A percentile compares a stretch with the other conserved stretches of the same genome.
These are phyloP conservation scores for Schizothorax lantsangensis DNA, from an alignment of 2,797 vertebrate species.

Conservation along the genomic window DNA sequence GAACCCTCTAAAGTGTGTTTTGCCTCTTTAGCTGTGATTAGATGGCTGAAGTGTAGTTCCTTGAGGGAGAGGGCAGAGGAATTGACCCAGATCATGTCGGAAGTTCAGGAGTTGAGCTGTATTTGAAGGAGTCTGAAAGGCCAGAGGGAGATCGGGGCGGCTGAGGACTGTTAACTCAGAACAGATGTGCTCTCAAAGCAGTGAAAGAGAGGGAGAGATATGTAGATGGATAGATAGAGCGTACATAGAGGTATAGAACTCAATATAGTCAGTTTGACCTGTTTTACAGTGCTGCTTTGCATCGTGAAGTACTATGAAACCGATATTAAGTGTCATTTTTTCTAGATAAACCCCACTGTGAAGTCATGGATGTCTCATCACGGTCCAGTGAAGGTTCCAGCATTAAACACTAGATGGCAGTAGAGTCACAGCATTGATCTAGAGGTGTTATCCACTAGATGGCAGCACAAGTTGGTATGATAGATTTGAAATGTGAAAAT, in stretches of 20 bases:
- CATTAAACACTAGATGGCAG: slow-evolving; percentile 50
- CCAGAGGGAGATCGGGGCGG: slow-evolving; percentile 38
- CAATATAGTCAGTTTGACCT: not conserved
- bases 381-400: not conserved
- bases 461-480: slow-evolving; percentile 32
- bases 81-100: slow-evolving; percentile 80
- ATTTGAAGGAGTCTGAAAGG: slow-evolving; percentile 60
- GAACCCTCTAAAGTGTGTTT: slow-evolving; percentile 36
- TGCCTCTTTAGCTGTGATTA: slow-evolving; percentile 66
- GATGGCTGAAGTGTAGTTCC: slow-evolving; percentile 68
- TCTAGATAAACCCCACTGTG: not conserved
- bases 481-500: not conserved
- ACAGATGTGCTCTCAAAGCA: slow-evolving; percentile 59
- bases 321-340: not conserved
- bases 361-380: not conserved
- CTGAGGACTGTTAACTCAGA: slow-evolving; percentile 59
- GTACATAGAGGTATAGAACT: not conserved
- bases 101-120: slow-evolving; percentile 84
- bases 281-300: not conserved
- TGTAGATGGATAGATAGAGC: slow-evolving; percentile 2
- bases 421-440: not conserved
- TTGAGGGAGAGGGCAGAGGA: slow-evolving; percentile 69
- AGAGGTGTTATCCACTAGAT: slow-evolving; percentile 33
- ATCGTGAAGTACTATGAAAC: no score
- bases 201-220: slow-evolving; percentile 5